A percentile compares a stretch with the other conserved stretches of the same genome.
phyloP scores from a whole-genome alignment of 2,888 invertebrate genomes.

The Phymatocera aterrima region DNA sequence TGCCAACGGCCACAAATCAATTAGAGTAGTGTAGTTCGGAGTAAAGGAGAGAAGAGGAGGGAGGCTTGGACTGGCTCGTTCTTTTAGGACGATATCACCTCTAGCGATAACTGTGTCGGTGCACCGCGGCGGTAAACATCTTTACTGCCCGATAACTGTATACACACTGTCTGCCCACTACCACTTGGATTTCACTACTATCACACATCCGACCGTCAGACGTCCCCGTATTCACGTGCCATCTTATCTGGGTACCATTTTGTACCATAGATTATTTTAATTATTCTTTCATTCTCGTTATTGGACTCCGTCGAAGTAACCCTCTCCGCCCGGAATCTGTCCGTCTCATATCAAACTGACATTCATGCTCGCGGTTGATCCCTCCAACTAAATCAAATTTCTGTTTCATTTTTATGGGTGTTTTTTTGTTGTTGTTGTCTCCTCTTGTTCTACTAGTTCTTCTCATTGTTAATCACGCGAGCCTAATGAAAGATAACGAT shows the following conservation, averaged over 20 bases:
- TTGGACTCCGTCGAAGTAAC: neutral
- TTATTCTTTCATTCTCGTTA: slow-evolving; percentile 55
- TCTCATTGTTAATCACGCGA: neutral
- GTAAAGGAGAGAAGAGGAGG: neutral
- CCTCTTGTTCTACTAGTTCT: too few species aligned
- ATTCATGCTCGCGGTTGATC: neutral
- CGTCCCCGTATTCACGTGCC: slow-evolving; percentile 47
- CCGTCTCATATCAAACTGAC: neutral
- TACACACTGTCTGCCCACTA: too few species aligned
- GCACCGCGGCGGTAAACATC: slow-evolving; percentile 71
- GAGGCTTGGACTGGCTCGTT: slow-evolving; percentile 41
- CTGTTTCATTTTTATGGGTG: neutral
- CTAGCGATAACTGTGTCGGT: slow-evolving; percentile 64
- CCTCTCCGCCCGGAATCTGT: neutral
- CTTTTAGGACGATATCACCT: slow-evolving; percentile 61
- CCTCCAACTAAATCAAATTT: neutral
- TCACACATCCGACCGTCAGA: slow-evolving; percentile 48
- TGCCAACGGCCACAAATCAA: slow-evolving; percentile 68
- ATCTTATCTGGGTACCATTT: slow-evolving; percentile 66
- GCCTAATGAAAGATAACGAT: neutral
- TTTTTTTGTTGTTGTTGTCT: too few species aligned
- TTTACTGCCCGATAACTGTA: slow-evolving; percentile 70
- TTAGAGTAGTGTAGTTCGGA: slow-evolving; percentile 64
- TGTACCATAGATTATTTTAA: slow-evolving; percentile 67
- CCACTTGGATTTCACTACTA: too few species aligned